These are phyloP conservation scores for Dendroctonus valens DNA, from an alignment of 1,140 invertebrate species.

Conservation along the genomic window DNA sequence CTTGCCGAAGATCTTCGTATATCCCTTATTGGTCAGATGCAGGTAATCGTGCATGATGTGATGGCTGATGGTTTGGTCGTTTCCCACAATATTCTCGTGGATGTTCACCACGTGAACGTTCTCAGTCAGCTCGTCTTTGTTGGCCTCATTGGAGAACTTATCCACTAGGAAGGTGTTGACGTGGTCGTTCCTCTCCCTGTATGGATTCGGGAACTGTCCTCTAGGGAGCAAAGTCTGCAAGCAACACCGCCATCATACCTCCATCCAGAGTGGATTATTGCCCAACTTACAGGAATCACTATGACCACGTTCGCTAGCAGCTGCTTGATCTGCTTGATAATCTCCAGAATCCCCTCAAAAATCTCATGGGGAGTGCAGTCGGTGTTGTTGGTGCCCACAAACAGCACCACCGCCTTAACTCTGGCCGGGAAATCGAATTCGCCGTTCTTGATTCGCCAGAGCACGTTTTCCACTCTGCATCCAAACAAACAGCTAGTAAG, in stretches of 20 bases:
- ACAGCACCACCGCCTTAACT: constrained; percentile 69
- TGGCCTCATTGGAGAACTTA: constrained; percentile 46
- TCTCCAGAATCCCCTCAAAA: constrained; percentile 63
- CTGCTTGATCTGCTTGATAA: constrained; percentile 58
- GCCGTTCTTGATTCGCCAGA: constrained; percentile 72
- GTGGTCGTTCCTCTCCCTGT: constrained; percentile 58
- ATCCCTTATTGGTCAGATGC: constrained; percentile 66
- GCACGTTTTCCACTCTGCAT: constrained; percentile 62
- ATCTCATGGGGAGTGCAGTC: constrained; percentile 63
- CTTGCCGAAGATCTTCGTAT: constrained; percentile 63
- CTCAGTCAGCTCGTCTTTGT: constrained; percentile 42
- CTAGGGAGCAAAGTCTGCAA: constrained; percentile 65
- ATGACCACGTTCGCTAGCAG: constrained; percentile 60
- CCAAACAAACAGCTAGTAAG: constrained; percentile 18
- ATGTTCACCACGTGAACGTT: constrained; percentile 55
- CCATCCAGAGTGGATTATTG: too few relatives aligned
- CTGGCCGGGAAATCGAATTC: constrained; percentile 64
- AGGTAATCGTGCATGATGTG: constrained; percentile 73
- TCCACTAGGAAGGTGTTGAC: constrained; percentile 61
- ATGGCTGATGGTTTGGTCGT: constrained; percentile 63
- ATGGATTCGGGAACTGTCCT: constrained; percentile 66
- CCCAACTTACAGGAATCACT: constrained; percentile 60
- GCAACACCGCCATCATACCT: background rate
- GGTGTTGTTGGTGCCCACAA: constrained; percentile 72
- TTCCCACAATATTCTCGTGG: constrained; percentile 58